Percentiles rank a stretch among this genome's conserved stretches.
phyloP scores from a whole-genome alignment of 2,888 invertebrate genomes.

The Pollenia labialis region DNA sequence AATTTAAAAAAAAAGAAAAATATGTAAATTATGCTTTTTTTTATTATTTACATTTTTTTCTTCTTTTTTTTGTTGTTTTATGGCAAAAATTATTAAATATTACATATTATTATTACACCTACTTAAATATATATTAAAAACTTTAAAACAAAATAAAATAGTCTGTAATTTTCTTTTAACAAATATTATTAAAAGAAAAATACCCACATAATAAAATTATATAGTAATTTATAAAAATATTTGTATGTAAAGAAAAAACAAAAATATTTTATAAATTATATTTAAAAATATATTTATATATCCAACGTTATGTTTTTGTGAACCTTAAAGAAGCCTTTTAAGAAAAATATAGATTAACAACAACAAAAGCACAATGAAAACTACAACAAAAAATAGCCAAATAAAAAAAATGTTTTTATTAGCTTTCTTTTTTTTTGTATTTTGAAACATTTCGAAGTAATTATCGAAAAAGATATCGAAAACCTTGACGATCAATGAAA shows the following conservation, averaged over 20 bases:
- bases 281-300: slow-evolving; percentile 60
- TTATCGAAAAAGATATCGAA: too few relatives aligned
- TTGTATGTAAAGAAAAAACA: slow-evolving; percentile 67
- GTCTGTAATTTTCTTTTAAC: slow-evolving; percentile 73
- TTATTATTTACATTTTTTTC: slow-evolving; percentile 45
- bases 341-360: slow-evolving; percentile 27
- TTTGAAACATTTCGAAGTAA: too few relatives aligned
- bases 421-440: slow-evolving; percentile 27
- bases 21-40: slow-evolving; percentile 66
- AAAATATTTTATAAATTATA: slow-evolving; percentile 70
- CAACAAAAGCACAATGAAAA: slow-evolving; percentile 47
- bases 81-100: slow-evolving; percentile 23
- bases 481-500: too few relatives aligned
- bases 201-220: slow-evolving; percentile 42
- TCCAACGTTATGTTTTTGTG: slow-evolving; percentile 73
- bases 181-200: slow-evolving; percentile 60
- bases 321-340: slow-evolving; percentile 74
- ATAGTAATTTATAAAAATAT: slow-evolving; percentile 71
- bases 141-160: slow-evolving; percentile 47
- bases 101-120: slow-evolving; percentile 19
- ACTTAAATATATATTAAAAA: slow-evolving; percentile 49
- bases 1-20: slow-evolving; percentile 35
- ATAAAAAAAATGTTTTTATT: slow-evolving; percentile 48
- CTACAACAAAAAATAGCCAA: slow-evolving; percentile 67
- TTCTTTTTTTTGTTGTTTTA: slow-evolving; percentile 12